phyloP scores from a whole-genome alignment of 30 jellyfish, hydroid and myxozoan species.

The Turritopsis dohrnii region DNA sequence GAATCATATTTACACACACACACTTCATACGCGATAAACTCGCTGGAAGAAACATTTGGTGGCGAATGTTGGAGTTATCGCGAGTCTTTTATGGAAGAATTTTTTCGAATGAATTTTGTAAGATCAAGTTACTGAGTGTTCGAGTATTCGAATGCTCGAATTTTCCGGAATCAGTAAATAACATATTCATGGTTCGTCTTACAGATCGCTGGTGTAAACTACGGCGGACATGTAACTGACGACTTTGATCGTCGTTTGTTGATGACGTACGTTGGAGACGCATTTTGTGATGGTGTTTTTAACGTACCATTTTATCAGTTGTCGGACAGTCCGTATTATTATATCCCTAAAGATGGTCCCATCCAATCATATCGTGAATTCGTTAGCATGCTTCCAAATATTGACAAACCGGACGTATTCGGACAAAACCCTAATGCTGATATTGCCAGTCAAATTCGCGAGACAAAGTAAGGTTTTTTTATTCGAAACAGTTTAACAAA shows the following conservation, averaged over 20 bases:
- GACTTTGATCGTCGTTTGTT: conserved; percentile 95
- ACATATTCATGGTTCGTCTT: not conserved
- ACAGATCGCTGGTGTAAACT: conserved; percentile 99
- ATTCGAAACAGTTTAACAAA: not conserved
- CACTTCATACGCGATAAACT: too few species aligned
- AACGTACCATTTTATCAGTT: conserved; percentile 66
- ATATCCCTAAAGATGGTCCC: conserved; percentile 92
- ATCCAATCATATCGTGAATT: conserved; percentile 83
- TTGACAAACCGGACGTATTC: conserved; percentile 91
- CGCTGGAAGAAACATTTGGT: too few species aligned
- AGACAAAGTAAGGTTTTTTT: conserved; percentile 61
- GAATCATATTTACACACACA: too few species aligned
- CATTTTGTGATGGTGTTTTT: conserved; percentile 73
- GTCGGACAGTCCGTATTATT: conserved; percentile 66
- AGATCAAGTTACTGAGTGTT: too few species aligned
- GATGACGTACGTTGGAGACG: conserved; percentile 83
- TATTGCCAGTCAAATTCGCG: conserved; percentile 95
- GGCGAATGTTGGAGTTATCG: too few species aligned
- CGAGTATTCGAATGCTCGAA: too few species aligned
- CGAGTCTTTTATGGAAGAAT: too few species aligned
- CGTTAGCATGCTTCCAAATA: conserved; percentile 84
- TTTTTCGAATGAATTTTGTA: too few species aligned
- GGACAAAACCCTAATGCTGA: conserved; percentile 99
- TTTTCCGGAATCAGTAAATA: too few species aligned
- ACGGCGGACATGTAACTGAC: conserved; percentile 99